phyloP scores from a whole-genome alignment of 2,797 vertebrate species.

The Lepidocolaptes lacrymiger region DNA sequence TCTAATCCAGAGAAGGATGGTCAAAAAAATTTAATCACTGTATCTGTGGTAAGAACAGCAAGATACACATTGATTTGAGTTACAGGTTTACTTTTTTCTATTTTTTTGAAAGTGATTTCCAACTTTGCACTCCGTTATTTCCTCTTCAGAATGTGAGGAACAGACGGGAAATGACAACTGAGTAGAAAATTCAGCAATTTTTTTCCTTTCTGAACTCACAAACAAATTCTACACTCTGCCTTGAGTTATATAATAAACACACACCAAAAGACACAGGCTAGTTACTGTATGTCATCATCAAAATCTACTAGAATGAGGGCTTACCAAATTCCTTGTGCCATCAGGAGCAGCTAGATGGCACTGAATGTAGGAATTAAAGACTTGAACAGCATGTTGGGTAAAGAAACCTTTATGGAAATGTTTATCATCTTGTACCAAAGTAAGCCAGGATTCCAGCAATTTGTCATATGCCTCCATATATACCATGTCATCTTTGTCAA shows the following conservation, averaged over 20 bases:
- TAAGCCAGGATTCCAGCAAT: conserved; percentile 96
- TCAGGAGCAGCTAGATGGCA: conserved; percentile 97
- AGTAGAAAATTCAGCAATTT: neutral
- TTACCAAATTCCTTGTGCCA: conserved; percentile 97
- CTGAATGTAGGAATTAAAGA: conserved; percentile 99
- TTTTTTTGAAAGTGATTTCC: neutral
- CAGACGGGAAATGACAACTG: neutral
- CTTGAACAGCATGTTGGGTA: conserved; percentile 94
- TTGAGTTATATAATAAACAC: neutral
- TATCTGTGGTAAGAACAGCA: neutral
- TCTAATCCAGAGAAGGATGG: neutral
- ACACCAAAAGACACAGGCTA: neutral
- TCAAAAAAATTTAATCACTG: neutral
- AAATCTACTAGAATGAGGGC: conserved; percentile 35
- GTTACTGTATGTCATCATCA: neutral
- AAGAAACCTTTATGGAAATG: conserved; percentile 98
- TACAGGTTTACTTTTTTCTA: neutral
- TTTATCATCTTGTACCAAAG: conserved; percentile 95
- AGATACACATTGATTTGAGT: neutral
- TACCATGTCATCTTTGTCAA: conserved; percentile 99
- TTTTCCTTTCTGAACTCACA: neutral
- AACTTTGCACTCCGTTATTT: neutral
- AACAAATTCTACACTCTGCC: neutral
- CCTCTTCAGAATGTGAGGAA: neutral
- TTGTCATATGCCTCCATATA: conserved; percentile 99